Percentiles rank a stretch among this genome's conserved stretches.
phyloP scores from a whole-genome alignment of 37 sponge, comb jelly and placozoan species.

The Petrosia ficiformis region DNA sequence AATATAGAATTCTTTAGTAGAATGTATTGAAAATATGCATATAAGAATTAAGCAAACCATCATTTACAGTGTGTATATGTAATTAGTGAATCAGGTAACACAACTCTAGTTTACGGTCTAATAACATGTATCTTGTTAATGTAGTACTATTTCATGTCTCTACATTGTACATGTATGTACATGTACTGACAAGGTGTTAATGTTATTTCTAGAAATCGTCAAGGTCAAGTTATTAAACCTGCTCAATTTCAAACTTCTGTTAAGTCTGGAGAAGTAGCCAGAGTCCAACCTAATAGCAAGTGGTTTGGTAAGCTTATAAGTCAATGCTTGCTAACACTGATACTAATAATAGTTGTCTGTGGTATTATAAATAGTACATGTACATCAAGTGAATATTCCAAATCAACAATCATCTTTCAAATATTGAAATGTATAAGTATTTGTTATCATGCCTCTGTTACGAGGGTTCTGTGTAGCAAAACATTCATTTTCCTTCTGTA shows the following conservation, averaged over 20 bases:
- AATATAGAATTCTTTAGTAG: too few relatives aligned
- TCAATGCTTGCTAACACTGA: neutral
- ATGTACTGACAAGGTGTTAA: too few relatives aligned
- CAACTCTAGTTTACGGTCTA: too few relatives aligned
- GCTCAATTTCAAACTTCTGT: slow-evolving; percentile 87
- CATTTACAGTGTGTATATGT: too few relatives aligned
- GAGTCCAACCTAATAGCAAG: slow-evolving; percentile 95
- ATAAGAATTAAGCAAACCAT: too few relatives aligned
- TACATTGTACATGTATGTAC: too few relatives aligned
- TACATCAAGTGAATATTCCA: too few relatives aligned
- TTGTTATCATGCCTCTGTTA: neutral
- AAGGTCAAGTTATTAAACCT: slow-evolving; percentile 79
- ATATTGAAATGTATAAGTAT: neutral
- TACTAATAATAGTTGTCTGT: too few relatives aligned
- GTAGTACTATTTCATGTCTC: neutral
- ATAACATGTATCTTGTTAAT: neutral
- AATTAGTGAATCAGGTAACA: too few relatives aligned
- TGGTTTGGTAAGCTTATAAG: slow-evolving; percentile 89
- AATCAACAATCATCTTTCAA: too few relatives aligned
- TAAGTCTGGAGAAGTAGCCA: slow-evolving; percentile 84
- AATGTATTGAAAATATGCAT: too few relatives aligned
- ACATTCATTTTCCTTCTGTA: neutral
- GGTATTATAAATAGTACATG: too few relatives aligned
- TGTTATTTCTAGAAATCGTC: slow-evolving; percentile 58
- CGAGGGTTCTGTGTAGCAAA: neutral